A percentile compares a stretch with the other conserved stretches of the same genome.
These are phyloP conservation scores for Propithecus coquereli DNA, from an alignment of 2,113 vertebrate species.

Conservation along the genomic window DNA sequence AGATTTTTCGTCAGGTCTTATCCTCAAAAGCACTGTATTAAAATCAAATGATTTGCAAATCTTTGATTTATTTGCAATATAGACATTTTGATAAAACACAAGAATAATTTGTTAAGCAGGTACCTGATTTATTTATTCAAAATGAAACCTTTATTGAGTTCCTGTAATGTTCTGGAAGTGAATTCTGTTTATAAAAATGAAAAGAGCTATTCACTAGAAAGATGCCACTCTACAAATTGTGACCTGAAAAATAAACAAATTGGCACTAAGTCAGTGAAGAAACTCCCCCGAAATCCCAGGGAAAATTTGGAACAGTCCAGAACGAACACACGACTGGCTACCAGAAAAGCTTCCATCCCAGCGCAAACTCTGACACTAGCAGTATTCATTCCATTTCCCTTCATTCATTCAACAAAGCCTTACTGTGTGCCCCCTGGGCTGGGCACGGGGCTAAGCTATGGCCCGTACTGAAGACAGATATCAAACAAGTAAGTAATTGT, in stretches of 20 bases:
- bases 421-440: not conserved
- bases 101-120: not conserved
- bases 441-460: not conserved
- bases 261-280: not conserved
- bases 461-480: not conserved
- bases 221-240: not conserved
- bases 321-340: not conserved
- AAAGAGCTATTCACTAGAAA: not conserved
- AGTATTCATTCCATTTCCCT: not conserved
- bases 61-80: not conserved
- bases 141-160: not conserved
- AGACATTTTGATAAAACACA: not conserved
- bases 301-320: not conserved
- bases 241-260: not conserved
- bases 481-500: not conserved
- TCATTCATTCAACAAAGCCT: not conserved
- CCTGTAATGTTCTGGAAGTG: not conserved
- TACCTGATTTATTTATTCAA: not conserved
- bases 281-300: not conserved
- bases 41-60: constrained; percentile 23
- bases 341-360: not conserved
- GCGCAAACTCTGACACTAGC: not conserved
- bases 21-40: not conserved
- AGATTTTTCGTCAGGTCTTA: not conserved
- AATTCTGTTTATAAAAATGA: not conserved